These are phyloP conservation scores for Lycaon pictus DNA, from an alignment of 2,113 vertebrate species.

Conservation along the genomic window DNA sequence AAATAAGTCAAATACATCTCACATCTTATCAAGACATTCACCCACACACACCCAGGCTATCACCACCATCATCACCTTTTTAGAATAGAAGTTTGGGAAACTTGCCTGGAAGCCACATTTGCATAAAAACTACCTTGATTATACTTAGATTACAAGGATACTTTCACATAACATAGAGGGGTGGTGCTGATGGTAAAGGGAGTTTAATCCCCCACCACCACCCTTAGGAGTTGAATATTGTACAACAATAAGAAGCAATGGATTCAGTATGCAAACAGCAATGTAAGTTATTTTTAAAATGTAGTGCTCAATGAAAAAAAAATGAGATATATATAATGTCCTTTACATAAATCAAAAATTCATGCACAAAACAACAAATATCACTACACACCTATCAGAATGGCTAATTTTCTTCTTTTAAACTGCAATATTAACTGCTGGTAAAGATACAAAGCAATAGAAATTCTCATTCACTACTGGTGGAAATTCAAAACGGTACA, in stretches of 20 bases:
- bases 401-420: background rate
- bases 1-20: background rate
- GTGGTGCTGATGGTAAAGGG: background rate
- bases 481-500: background rate
- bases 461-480: background rate
- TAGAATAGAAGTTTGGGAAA: conserved; percentile 3
- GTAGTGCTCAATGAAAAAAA: background rate
- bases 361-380: background rate
- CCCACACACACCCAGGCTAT: background rate
- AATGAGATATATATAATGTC: background rate
- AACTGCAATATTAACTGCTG: background rate
- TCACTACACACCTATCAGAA: background rate
- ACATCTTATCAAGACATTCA: background rate
- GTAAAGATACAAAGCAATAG: background rate
- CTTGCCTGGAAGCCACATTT: background rate
- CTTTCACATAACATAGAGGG: background rate
- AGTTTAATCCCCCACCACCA: background rate
- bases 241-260: background rate
- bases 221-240: background rate
- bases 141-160: background rate
- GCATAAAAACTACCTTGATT: conserved; percentile 18
- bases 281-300: background rate
- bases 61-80: background rate
- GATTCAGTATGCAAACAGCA: background rate
- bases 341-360: background rate